Conservation (phyloP, 2,888 invertebrate genomes). For the Cheilosia impressa region DNA sequence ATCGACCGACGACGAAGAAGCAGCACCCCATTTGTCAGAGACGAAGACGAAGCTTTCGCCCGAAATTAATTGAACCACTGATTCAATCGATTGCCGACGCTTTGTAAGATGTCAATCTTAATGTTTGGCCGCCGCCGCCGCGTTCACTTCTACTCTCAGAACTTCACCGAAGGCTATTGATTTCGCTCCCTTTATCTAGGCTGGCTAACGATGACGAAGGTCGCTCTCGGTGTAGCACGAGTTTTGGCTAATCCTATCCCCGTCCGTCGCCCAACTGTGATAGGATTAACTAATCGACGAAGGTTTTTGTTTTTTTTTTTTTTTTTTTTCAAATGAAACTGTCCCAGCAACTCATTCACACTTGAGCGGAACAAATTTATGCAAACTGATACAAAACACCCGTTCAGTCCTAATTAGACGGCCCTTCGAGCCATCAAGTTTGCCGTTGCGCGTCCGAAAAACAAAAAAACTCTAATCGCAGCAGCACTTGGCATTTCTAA, state of each 20-base stretch:
- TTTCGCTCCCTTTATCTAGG: slow-evolving; percentile 61
- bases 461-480: slow-evolving; percentile 17
- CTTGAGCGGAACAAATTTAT: slow-evolving; percentile 69
- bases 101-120: slow-evolving; percentile 74
- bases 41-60: slow-evolving; percentile 49
- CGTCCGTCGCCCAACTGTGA: slow-evolving; percentile 49
- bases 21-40: slow-evolving; percentile 62
- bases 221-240: slow-evolving; percentile 71
- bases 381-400: slow-evolving; percentile 58
- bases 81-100: slow-evolving; percentile 72
- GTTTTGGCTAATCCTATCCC: slow-evolving; percentile 76
- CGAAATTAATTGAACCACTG: slow-evolving; percentile 75
- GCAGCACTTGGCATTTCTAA: slow-evolving; percentile 47
- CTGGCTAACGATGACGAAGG: slow-evolving; percentile 28
- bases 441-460: slow-evolving; percentile 43
- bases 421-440: slow-evolving; percentile 38
- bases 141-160: slow-evolving; percentile 51
- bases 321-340: slow-evolving; percentile 61
- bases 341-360: slow-evolving; percentile 63
- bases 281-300: slow-evolving; percentile 68
- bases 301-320: not conserved
- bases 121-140: slow-evolving; percentile 29
- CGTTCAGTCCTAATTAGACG: slow-evolving; percentile 48
- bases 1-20: not conserved
- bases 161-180: slow-evolving; percentile 59